These are phyloP conservation scores for Rhagophthalmus giganteus DNA, from an alignment of 2,888 invertebrate species.

Conservation along the genomic window DNA sequence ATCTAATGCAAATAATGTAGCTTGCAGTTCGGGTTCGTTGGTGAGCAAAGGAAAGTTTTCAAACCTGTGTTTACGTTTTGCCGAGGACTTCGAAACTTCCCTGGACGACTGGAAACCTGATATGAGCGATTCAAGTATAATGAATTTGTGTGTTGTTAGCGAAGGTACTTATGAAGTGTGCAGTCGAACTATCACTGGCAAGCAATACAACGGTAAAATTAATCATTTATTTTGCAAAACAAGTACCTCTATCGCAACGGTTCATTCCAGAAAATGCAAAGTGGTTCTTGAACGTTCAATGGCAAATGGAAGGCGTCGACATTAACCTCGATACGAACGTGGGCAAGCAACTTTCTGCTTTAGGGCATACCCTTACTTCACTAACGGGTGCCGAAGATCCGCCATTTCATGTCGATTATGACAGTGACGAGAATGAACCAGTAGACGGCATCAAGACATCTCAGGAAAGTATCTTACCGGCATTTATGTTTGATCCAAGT, in stretches of 20 bases:
- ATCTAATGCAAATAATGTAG: conserved; percentile 54
- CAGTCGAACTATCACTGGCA: conserved; percentile 86
- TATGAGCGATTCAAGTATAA: conserved; percentile 72
- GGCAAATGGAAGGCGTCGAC: conserved; percentile 99
- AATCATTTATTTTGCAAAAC: background rate
- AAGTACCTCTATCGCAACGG: too few species aligned
- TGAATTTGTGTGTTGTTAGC: conserved; percentile 96
- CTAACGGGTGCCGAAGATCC: conserved; percentile 85
- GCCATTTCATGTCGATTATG: conserved; percentile 62
- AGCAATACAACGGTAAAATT: conserved; percentile 68
- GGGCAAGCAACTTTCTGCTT: conserved; percentile 90
- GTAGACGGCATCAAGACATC: conserved; percentile 65
- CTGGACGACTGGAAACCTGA: conserved; percentile 97
- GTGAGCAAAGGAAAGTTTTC: conserved; percentile 92
- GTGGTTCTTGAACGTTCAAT: conserved; percentile 96
- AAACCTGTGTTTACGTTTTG: conserved; percentile 90
- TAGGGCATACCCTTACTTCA: conserved; percentile 95
- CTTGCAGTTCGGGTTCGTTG: conserved; percentile 93
- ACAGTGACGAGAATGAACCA: conserved; percentile 77
- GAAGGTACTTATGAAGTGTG: conserved; percentile 98
- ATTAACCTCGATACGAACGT: conserved; percentile 95
- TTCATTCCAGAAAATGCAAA: conserved; percentile 89
- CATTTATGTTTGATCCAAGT: conserved; percentile 79
- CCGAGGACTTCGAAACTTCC: conserved; percentile 95
- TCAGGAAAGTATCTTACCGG: conserved; percentile 76